Percentiles rank a stretch among this genome's conserved stretches.
These are phyloP conservation scores for Crotalus tigris DNA, from an alignment of 2,113 vertebrate genomes.

Conservation along the genomic window DNA sequence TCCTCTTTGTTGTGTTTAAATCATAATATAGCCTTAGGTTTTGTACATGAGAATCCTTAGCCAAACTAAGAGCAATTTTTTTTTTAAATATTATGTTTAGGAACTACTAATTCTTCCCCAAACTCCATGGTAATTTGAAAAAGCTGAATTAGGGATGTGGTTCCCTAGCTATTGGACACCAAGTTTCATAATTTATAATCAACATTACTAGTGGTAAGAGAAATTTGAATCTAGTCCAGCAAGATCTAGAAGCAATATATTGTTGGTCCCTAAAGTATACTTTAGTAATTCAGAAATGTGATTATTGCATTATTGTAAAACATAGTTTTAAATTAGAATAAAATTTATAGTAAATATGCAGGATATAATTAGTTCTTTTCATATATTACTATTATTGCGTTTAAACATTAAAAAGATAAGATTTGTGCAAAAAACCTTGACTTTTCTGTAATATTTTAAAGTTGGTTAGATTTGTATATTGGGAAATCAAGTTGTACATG, in stretches of 20 bases:
- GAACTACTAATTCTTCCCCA: background rate
- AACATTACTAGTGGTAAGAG: background rate
- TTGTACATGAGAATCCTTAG: background rate
- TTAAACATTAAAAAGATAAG: constrained; percentile 46
- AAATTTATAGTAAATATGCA: constrained; percentile 47
- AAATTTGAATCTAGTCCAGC: background rate
- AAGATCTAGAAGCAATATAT: background rate
- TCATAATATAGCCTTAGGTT: background rate
- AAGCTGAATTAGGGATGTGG: background rate
- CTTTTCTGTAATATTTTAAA: constrained; percentile 56
- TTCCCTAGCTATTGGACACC: background rate
- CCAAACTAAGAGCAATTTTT: background rate
- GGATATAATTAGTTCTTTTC: constrained; percentile 45
- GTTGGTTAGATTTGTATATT: constrained; percentile 51
- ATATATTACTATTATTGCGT: constrained; percentile 37
- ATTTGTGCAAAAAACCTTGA: constrained; percentile 27
- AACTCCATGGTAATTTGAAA: background rate
- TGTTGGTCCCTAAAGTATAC: background rate
- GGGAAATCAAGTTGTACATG: constrained; percentile 62
- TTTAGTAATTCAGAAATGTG: background rate
- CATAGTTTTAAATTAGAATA: constrained; percentile 47
- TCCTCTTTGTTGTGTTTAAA: constrained; percentile 17
- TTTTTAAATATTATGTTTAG: background rate
- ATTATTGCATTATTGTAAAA: constrained; percentile 26
- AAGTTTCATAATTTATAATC: background rate